A percentile compares a stretch with the other conserved stretches of the same genome.
phyloP scores from a whole-genome alignment of 2,797 vertebrate species.

The Echiichthys vipera region DNA sequence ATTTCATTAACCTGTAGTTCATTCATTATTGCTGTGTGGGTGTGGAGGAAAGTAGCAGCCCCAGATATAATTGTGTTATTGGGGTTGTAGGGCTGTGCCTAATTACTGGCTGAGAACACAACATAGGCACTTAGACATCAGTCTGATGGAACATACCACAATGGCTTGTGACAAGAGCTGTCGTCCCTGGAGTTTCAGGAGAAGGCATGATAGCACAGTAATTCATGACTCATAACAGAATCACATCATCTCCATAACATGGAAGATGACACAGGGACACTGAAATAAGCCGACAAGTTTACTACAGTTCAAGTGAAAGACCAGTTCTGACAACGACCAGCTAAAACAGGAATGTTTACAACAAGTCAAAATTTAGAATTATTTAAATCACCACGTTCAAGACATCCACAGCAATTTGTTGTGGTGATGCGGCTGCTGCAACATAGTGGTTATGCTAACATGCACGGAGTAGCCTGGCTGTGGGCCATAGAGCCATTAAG shows the following conservation, averaged over 20 bases:
- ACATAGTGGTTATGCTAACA: background rate
- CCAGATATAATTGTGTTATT: conserved; percentile 78
- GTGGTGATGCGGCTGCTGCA: background rate
- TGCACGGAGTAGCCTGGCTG: conserved; percentile 29
- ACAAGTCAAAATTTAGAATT: conserved; percentile 39
- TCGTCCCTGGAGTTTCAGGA: conserved; percentile 67
- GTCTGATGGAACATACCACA: conserved; percentile 74
- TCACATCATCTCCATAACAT: conserved; percentile 67
- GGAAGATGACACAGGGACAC: conserved; percentile 53
- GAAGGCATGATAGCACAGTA: conserved; percentile 64
- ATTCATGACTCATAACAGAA: conserved; percentile 68
- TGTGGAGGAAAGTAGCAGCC: conserved; percentile 65
- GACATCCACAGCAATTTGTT: conserved; percentile 35
- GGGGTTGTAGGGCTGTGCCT: conserved; percentile 73
- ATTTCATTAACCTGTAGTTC: conserved; percentile 82
- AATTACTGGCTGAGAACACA: conserved; percentile 80
- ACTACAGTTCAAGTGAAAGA: conserved; percentile 31
- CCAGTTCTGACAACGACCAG: conserved; percentile 49
- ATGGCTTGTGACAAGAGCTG: conserved; percentile 75
- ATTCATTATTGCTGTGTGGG: conserved; percentile 76
- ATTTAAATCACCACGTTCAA: conserved; percentile 30
- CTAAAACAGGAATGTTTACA: conserved; percentile 25
- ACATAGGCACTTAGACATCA: conserved; percentile 75
- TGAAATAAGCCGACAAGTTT: conserved; percentile 67
- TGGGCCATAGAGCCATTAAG: conserved; percentile 22